These are phyloP conservation scores for Zootermopsis nevadensis DNA, from an alignment of 2,888 invertebrate species.

Conservation along the genomic window DNA sequence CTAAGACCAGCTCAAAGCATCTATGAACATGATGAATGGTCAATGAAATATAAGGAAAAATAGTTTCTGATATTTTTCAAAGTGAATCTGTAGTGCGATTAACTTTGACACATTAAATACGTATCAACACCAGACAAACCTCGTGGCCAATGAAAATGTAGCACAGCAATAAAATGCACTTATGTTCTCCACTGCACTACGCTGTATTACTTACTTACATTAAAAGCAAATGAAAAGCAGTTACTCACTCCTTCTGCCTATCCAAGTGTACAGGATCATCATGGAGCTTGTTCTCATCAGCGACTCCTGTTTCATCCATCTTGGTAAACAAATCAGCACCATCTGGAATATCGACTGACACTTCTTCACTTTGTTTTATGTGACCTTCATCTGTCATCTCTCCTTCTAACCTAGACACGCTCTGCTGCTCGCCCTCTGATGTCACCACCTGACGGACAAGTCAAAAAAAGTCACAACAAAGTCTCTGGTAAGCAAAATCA, in stretches of 20 bases:
- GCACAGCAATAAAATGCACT: no score
- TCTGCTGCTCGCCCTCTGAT: neutral
- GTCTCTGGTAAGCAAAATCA: no score
- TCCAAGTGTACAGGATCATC: slow-evolving; percentile 16
- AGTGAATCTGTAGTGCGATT: no score
- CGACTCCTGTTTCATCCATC: slow-evolving; percentile 52
- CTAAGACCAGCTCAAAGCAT: no score
- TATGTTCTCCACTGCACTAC: no score
- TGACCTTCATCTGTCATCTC: neutral
- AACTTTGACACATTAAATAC: no score
- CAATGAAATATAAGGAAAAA: no score
- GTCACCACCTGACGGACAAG: neutral
- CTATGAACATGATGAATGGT: no score
- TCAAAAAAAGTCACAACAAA: no score
- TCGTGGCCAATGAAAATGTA: no score
- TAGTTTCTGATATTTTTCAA: no score
- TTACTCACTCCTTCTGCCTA: slow-evolving; percentile 50
- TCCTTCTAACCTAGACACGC: neutral
- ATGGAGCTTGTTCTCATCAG: slow-evolving; percentile 54
- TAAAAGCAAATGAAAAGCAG: neutral
- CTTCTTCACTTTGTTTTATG: neutral
- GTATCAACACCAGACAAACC: no score
- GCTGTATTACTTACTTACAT: neutral
- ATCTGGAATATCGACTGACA: slow-evolving; percentile 40
- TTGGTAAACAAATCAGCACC: slow-evolving; percentile 29